Base-by-base conservation (phyloP, 2,113 vertebrate genomes). In the Nothobranchius furzeri region DNA sequence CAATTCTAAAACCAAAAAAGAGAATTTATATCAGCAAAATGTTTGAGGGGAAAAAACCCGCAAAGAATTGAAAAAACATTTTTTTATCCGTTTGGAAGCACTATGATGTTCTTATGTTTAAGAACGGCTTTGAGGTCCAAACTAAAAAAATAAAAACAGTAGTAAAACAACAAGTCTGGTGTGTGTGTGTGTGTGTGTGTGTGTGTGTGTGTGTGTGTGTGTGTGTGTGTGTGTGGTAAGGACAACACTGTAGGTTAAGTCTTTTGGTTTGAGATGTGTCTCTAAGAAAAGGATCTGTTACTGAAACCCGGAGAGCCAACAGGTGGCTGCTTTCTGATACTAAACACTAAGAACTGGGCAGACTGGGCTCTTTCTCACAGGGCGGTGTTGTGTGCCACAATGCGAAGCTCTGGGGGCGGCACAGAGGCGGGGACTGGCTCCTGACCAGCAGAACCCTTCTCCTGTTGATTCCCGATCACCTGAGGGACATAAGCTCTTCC, bases 301-400 rank as follows among this genome's bases (percentile, higher is more conserved):
- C 4, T 30, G 30, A 30, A 49, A 42, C 42, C 59, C 68, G 61
- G 43, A 30, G 11, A 70, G 52, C 54, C 52, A 13, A 59, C 42
- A n/a, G 62, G 40, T 17, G 50, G 58, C 55, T n/a, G 60, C 69
- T 56, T 53, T 60, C 48, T 64, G 51, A 77, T 56, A 57, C 25
- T 50, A 10, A 73, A 67, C 46, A 60, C 51, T 75, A 9, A 14
- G 52, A 77, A 59, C 9, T 45, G 42, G 68, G 52, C 60, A 43
- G 10, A 40, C 43, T 30, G 58, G 62, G 43, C 49, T 14, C n/a
- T 37, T 11, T 46, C 58, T 6, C 95, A 99, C 87, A 99, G 91
- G 78, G 88, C 79, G 0, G 98, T 99, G 88, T 92, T 98, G 75
- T 99, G 96, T 0, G 93, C 87, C 1, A 94, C 92, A 4, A 70